Evolutionary conservation across 2,113 vertebrate genomes (phyloP).

Genomic region (Chinchilla lanigera): DNA sequence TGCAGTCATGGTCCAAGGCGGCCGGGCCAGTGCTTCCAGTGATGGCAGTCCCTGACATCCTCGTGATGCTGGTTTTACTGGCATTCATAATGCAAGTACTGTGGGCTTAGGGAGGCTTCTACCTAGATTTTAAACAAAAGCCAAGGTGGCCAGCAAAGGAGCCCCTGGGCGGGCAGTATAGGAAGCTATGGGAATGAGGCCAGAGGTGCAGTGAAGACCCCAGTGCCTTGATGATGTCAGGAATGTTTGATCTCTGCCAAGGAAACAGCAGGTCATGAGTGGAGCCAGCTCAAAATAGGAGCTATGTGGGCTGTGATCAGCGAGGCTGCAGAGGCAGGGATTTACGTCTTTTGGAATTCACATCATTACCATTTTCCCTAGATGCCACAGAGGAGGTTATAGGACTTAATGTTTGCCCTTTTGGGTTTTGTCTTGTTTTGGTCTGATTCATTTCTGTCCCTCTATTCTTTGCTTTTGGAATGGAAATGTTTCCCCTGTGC

Average conservation of each 20-base stretch:
- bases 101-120: neutral
- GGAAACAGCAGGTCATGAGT: neutral
- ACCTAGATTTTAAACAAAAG: neutral
- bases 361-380: neutral
- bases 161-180: neutral
- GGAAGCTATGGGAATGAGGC: neutral
- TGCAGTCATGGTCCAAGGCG: neutral
- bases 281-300: neutral
- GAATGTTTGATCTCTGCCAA: neutral
- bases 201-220: neutral
- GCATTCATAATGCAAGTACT: neutral
- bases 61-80: neutral
- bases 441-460: neutral
- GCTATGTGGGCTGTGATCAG: neutral
- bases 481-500: neutral
- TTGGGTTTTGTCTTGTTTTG: neutral
- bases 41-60: neutral
- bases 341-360: neutral
- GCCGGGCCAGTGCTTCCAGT: neutral
- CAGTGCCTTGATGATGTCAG: neutral
- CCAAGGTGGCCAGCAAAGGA: neutral
- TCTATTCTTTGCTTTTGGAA: neutral
- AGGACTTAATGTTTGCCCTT: neutral
- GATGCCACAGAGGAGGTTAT: neutral
- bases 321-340: neutral